Evolutionary conservation across 1,140 invertebrate genomes (phyloP).

Genomic region (Cataglyphis hispanica): DNA sequence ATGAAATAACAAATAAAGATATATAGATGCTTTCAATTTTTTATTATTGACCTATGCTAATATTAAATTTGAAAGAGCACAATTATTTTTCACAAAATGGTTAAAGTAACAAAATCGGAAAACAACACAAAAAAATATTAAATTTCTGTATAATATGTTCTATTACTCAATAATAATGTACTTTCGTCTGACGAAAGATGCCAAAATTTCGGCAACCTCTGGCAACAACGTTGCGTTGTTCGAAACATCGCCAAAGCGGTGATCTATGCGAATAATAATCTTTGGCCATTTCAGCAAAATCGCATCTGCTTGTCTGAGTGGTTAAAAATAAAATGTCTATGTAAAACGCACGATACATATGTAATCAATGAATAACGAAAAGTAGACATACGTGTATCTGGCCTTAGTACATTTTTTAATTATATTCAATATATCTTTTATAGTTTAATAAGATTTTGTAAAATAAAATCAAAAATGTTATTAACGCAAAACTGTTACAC

Average conservation of each 20-base stretch:
- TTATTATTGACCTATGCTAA: too few species aligned
- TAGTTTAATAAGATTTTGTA: neutral
- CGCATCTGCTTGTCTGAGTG: neutral
- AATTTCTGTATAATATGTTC: too few species aligned
- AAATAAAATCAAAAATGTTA: neutral
- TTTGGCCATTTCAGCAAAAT: neutral
- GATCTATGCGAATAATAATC: neutral
- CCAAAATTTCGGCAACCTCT: constrained; percentile 15
- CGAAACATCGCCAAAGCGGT: constrained; percentile 2
- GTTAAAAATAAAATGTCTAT: neutral
- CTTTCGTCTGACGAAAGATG: neutral
- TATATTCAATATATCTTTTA: neutral
- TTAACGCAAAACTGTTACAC: neutral
- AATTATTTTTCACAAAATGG: too few species aligned
- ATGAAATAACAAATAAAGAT: too few species aligned
- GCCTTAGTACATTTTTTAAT: neutral
- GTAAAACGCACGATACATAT: neutral
- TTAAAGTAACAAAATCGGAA: too few species aligned
- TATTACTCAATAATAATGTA: neutral
- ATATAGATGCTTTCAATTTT: too few species aligned
- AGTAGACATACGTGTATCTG: neutral
- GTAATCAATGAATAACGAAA: neutral
- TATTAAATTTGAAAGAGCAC: too few species aligned
- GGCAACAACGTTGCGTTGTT: neutral
- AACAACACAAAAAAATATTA: neutral